Percentiles rank a stretch among this genome's conserved stretches.
phyloP scores from a whole-genome alignment of 2,888 invertebrate genomes.

The Zootermopsis nevadensis region DNA sequence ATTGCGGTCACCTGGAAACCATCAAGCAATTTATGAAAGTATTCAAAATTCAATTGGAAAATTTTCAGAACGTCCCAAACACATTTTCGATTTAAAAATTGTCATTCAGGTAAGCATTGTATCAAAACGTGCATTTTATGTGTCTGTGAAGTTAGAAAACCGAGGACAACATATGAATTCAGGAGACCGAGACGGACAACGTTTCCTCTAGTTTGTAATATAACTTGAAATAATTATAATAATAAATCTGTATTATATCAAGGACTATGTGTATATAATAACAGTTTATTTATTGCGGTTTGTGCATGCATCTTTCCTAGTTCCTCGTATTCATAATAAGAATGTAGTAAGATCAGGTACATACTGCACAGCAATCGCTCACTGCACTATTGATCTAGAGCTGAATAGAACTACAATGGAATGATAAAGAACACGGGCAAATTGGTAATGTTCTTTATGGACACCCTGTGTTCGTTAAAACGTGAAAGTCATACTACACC shows the following conservation, averaged over 20 bases:
- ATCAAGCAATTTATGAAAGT: background rate
- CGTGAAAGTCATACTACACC: background rate
- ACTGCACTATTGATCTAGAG: slow-evolving; percentile 5
- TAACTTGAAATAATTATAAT: slow-evolving; percentile 31
- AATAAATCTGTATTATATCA: slow-evolving; percentile 13
- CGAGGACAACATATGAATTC: background rate
- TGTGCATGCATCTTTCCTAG: slow-evolving; percentile 43
- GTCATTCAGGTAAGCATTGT: background rate
- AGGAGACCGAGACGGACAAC: slow-evolving; percentile 14
- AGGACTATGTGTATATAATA: background rate
- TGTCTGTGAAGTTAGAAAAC: no score
- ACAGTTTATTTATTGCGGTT: slow-evolving; percentile 36
- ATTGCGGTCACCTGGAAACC: background rate
- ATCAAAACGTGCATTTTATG: background rate
- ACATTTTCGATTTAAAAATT: background rate
- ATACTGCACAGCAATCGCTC: slow-evolving; percentile 27
- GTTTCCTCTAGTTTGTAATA: slow-evolving; percentile 16
- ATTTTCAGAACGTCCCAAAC: background rate
- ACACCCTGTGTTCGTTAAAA: slow-evolving; percentile 11
- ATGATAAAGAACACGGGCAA: slow-evolving; percentile 16
- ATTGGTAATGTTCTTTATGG: background rate
- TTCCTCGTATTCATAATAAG: slow-evolving; percentile 8
- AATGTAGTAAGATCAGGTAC: slow-evolving; percentile 26
- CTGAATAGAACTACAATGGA: slow-evolving; percentile 4
- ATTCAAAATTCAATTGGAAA: background rate